A percentile compares a stretch with the other conserved stretches of the same genome.
phyloP scores from a whole-genome alignment of 2,888 invertebrate species.

The Drosophila phalerata region DNA sequence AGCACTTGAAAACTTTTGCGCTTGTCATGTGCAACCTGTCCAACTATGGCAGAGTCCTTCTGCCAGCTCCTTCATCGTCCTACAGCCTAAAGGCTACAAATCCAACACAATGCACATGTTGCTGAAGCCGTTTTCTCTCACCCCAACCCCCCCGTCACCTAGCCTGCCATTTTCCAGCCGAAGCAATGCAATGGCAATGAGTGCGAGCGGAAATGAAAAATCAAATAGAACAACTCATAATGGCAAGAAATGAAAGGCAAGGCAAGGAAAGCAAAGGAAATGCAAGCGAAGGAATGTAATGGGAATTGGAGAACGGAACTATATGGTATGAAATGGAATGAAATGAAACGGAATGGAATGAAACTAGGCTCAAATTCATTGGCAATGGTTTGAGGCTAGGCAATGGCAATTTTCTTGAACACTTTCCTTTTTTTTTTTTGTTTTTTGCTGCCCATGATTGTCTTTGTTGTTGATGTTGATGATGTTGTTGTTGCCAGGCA shows the following conservation, averaged over 20 bases:
- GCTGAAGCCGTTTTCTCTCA: slow-evolving; percentile 12
- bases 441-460: slow-evolving; percentile 17
- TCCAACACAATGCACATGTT: slow-evolving; percentile 75
- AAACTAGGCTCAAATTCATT: slow-evolving; percentile 12
- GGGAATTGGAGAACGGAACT: not conserved
- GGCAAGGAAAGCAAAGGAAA: slow-evolving; percentile 5
- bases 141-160: no score
- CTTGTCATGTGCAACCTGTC: slow-evolving; percentile 78
- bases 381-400: slow-evolving; percentile 7
- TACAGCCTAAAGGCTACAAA: slow-evolving; percentile 72
- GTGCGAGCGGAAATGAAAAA: slow-evolving; percentile 71
- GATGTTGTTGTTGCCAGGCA: slow-evolving; percentile 28
- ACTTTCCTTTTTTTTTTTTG: slow-evolving; percentile 23
- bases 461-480: slow-evolving; percentile 21
- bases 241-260: slow-evolving; percentile 38
- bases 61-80: slow-evolving; percentile 34
- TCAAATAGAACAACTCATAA: slow-evolving; percentile 74
- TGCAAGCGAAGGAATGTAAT: slow-evolving; percentile 14
- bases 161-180: slow-evolving; percentile 3
- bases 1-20: slow-evolving; percentile 71
- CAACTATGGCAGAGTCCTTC: slow-evolving; percentile 62
- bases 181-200: slow-evolving; percentile 33
- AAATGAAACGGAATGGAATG: slow-evolving; percentile 3
- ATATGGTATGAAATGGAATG: slow-evolving; percentile 5
- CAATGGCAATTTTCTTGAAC: slow-evolving; percentile 62